phyloP scores from a whole-genome alignment of 2,797 vertebrate genomes.

The Mormyrops attenuatus region DNA sequence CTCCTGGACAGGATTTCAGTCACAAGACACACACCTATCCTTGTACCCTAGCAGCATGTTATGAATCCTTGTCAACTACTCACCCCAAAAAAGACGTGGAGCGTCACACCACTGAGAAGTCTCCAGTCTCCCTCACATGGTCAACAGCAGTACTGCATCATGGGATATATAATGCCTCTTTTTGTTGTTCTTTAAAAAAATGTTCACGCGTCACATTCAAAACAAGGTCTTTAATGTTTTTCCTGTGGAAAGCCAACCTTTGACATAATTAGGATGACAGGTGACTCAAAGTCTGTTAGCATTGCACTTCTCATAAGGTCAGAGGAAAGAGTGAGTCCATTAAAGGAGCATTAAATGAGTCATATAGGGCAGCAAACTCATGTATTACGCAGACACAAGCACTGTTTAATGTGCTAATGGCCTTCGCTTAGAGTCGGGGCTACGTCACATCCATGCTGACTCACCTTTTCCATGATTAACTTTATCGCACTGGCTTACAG shows the following conservation, averaged over 20 bases:
- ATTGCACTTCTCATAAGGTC: background rate
- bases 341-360: background rate
- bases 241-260: background rate
- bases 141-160: background rate
- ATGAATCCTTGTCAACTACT: background rate
- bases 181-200: background rate
- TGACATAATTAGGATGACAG: background rate
- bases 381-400: background rate
- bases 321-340: background rate
- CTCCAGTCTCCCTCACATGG: background rate
- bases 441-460: background rate
- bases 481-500: background rate
- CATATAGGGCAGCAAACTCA: background rate
- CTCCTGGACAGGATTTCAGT: background rate
- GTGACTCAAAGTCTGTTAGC: background rate
- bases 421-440: background rate
- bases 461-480: background rate
- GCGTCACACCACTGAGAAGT: background rate
- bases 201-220: background rate
- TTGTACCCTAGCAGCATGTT: background rate
- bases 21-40: background rate
- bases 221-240: background rate
- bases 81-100: background rate
- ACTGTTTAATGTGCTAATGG: background rate
- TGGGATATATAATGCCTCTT: background rate